Base-by-base conservation (phyloP, 2,113 vertebrate genomes). In the Xiphorhynchus elegans region DNA sequence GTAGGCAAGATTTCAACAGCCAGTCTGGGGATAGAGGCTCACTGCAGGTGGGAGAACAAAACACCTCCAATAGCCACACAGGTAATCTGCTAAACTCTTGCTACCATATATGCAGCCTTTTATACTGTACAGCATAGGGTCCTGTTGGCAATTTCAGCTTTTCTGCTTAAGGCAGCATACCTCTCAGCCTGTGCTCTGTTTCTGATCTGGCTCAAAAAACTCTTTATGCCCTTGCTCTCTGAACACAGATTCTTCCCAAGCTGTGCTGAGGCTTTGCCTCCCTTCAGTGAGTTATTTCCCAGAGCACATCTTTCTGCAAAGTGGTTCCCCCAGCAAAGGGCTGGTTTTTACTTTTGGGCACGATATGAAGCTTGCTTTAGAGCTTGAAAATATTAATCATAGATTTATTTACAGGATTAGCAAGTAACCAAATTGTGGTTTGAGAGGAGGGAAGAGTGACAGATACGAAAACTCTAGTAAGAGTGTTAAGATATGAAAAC, bases 361-460 rank as follows among this genome's bases (percentile, higher is more conserved):
- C 35, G 50, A 85, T 14, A 12, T 11, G 76, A 86, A 80, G 13
- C 13, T 58, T 67, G 10, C 23, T 86, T 79, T 63, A 76, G 7
- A 62, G 5, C 21, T 78, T 52, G 31, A 58, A 63, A 53, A 40
- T 16, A 91, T 69, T 56, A 82, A 60, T 31, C 58, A 75, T 31
- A 55, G 29, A 39, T 40, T 84, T 72, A 78, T 59, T 82, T 84
- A 52, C 52, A 89, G 18, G 52, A 82, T 93, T 68, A 68, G n/a
- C 46, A 92, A 70, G 67, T 31, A 21, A 15, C 14, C 1, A 2
- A 44, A 21, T 52, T 47, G 16, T n/a, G 31, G 39, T 25, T 59
- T 25, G 8, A 3, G 3, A 3, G 29, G 8, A 11, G 33, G 21
- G 4, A 17, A 59, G 10, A 5, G 19, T 9, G 7, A 8, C 4